Base-by-base conservation (phyloP, 35 echinoderm and acorn worm genomes). In the Heliocidaris tuberculata region DNA sequence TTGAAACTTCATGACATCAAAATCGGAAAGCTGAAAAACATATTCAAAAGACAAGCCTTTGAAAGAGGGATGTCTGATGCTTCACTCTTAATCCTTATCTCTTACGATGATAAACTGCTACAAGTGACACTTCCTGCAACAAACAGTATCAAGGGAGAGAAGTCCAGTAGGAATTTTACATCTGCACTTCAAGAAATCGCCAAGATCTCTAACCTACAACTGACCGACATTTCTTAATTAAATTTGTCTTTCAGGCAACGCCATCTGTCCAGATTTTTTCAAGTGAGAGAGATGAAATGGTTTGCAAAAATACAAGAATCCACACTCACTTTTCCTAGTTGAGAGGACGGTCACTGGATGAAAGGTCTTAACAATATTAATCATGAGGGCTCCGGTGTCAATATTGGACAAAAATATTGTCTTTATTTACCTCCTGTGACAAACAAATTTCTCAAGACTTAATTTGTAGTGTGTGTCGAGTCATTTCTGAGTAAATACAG, bases 381-480 rank as follows among this genome's bases (percentile, higher is more conserved):
- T 27, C 16, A 71, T 78, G 65, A n/a, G 65, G 65, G 65, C 27
- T 78, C 65, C 65, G 65, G 65, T 78, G 65, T 78, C 65, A 78
- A 78, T 78, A 78, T 78, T 78, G 65, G 27, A 78, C 65, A 89
- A 89, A 89, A 89, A 89, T 89, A 89, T 89, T 89, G 87, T 89
- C 87, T 89, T 48, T 89, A 89, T 89, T 89, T 89, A 89, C 87
- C 21, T 47, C 87, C 31, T 30, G 15, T 47, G 47, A 32, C 87
- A 89, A 89, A 89, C 87, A 93, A 93, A 93, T 93, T 59, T 49
- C 47, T 93, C 49, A 27, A 32, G 17, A 52, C 91, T 93, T 93
- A 93, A 93, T 93, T 93, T 93, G 91, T 93, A 32, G n/a, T 93
- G 91, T 91, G 89, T 93, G 91, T 93, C 91, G 48, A 93, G 48